Evolutionary conservation across 2,113 vertebrate species (phyloP).

Genomic region (Marmota monax): DNA sequence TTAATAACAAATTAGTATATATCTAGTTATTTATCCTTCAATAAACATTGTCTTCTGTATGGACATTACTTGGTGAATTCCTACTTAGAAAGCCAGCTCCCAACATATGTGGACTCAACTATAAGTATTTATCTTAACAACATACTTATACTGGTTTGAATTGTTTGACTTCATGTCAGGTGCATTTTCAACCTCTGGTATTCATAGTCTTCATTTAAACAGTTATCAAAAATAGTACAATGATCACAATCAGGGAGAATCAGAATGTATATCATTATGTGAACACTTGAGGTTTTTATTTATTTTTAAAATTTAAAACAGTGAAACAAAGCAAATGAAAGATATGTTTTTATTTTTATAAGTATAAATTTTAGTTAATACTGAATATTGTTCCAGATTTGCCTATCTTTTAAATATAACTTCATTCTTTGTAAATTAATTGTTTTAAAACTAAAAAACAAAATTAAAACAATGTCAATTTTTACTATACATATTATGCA

Average conservation of each 20-base stretch:
- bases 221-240: neutral
- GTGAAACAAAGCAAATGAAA: neutral
- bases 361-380: constrained; percentile 26
- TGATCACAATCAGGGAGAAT: neutral
- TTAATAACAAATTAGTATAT: neutral
- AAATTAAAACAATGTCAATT: neutral
- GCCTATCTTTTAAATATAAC: neutral
- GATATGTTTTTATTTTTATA: neutral
- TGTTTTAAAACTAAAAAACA: constrained; percentile 24
- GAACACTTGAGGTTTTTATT: neutral
- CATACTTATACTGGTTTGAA: neutral
- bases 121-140: neutral
- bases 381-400: neutral
- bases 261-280: neutral
- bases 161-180: neutral
- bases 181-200: neutral
- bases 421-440: neutral
- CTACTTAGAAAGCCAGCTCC: neutral
- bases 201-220: neutral
- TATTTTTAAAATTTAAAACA: neutral
- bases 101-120: neutral
- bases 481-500: neutral
- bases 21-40: neutral
- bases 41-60: neutral
- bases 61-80: neutral